phyloP scores from a whole-genome alignment of 2,888 invertebrate species.

The Standfussiana lucernea region DNA sequence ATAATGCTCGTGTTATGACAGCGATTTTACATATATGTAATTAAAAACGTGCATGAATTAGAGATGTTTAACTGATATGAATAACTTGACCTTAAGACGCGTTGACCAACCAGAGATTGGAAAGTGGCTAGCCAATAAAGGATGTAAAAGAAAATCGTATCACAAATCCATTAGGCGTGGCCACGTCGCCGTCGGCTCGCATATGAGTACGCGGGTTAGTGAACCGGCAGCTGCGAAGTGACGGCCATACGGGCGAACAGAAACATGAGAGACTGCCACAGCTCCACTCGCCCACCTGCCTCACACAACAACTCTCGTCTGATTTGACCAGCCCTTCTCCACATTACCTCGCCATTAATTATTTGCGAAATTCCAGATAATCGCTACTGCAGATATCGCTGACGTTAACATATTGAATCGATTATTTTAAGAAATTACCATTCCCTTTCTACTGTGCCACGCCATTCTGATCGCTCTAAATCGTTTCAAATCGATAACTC shows the following conservation, averaged over 20 bases:
- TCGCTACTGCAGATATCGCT: constrained; percentile 38
- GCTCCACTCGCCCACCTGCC: constrained; percentile 71
- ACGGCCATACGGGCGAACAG: constrained; percentile 72
- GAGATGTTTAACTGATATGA: constrained; percentile 11
- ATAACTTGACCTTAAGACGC: constrained; percentile 15
- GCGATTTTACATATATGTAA: constrained; percentile 29
- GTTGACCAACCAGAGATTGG: constrained; percentile 52
- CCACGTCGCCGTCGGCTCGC: constrained; percentile 65
- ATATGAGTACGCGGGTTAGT: constrained; percentile 78
- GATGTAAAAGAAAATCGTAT: constrained; percentile 66
- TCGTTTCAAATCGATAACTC: constrained; percentile 40
- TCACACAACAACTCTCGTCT: constrained; percentile 50
- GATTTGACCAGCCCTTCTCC: constrained; percentile 56
- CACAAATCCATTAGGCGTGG: constrained; percentile 74
- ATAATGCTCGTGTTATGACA: constrained; percentile 16
- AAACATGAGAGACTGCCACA: constrained; percentile 58
- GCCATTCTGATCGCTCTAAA: constrained; percentile 26
- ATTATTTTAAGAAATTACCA: constrained; percentile 37
- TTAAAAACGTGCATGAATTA: constrained; percentile 12
- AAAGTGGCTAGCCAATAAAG: constrained; percentile 51
- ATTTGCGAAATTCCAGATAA: constrained; percentile 49
- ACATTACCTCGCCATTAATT: constrained; percentile 59
- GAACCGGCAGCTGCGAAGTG: constrained; percentile 82
- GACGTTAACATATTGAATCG: constrained; percentile 41
- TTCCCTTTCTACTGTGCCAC: constrained; percentile 38